Percentiles rank a stretch among this genome's conserved stretches.
These are phyloP conservation scores for Brachypteracias leptosomus DNA, from an alignment of 2,113 vertebrate species.

Conservation along the genomic window DNA sequence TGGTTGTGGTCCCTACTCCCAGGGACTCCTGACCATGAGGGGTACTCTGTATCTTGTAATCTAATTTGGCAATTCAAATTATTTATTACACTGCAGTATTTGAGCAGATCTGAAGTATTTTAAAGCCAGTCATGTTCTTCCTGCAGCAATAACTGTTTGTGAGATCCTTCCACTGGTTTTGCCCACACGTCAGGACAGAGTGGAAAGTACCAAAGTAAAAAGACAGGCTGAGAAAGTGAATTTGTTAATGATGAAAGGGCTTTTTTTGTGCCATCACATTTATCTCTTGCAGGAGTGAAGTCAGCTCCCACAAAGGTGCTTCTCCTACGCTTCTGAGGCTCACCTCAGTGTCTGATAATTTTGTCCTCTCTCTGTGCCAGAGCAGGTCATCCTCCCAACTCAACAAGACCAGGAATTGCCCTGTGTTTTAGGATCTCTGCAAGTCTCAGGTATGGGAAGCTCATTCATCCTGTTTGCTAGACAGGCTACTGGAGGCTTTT, in stretches of 20 bases:
- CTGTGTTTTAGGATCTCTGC: background rate
- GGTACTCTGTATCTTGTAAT: background rate
- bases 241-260: background rate
- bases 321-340: background rate
- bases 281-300: background rate
- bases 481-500: background rate
- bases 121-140: background rate
- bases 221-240: background rate
- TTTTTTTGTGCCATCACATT: background rate
- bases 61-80: background rate
- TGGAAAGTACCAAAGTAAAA: background rate
- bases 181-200: background rate
- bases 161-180: background rate
- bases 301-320: background rate
- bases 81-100: background rate
- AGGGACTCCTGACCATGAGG: accelerated
- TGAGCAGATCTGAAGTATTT: background rate
- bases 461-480: background rate
- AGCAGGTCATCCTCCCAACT: background rate
- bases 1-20: background rate
- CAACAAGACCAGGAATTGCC: background rate
- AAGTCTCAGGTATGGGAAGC: background rate
- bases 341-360: background rate
- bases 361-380: background rate
- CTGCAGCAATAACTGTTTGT: background rate